phyloP scores from a whole-genome alignment of 1,140 invertebrate species.

The Rhopalosiphum padi region DNA sequence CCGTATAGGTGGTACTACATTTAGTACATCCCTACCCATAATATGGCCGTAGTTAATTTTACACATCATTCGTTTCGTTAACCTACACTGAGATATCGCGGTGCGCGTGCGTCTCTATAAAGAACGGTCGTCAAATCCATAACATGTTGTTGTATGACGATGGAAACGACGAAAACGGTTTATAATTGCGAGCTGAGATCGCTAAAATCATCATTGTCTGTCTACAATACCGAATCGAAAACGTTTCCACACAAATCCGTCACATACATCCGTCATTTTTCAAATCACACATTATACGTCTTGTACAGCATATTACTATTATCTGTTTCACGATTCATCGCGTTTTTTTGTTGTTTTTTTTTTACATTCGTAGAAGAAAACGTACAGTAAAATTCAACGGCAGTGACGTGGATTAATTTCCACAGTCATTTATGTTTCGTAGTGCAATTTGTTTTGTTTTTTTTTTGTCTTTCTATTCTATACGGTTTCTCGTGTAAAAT shows the following conservation, averaged over 20 bases:
- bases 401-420: conserved; percentile 50
- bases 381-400: conserved; percentile 28
- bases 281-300: conserved; percentile 1
- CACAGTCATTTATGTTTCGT: conserved; percentile 29
- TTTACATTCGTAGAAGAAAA: conserved; percentile 25
- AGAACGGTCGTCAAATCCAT: not conserved
- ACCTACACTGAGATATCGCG: not conserved
- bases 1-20: not conserved
- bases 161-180: not conserved
- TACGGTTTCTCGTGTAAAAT: conserved; percentile 39
- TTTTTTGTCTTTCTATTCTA: not conserved
- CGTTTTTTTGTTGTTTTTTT: not conserved
- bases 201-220: not conserved
- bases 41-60: not conserved
- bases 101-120: not conserved
- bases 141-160: not conserved
- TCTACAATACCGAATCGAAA: not conserved
- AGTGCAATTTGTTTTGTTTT: not conserved
- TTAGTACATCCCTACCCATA: not conserved
- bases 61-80: not conserved
- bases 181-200: not conserved
- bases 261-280: not conserved
- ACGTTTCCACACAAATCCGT: not conserved
- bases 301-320: not conserved
- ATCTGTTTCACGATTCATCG: conserved; percentile 33